phyloP scores from a whole-genome alignment of 2,113 vertebrate species.

The Tupaia chinensis region DNA sequence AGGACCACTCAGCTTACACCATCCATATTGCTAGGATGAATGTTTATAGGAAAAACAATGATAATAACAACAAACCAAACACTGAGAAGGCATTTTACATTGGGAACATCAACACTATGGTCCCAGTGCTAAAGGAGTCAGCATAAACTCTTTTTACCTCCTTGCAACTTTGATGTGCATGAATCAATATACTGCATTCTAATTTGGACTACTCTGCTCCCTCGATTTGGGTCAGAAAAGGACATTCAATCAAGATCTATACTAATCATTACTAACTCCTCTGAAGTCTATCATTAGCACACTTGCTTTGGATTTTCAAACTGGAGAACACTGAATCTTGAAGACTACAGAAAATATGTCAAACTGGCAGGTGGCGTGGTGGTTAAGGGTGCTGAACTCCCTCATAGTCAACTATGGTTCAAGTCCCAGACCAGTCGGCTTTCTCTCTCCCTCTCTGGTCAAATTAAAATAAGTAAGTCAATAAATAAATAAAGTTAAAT shows the following conservation, averaged over 20 bases:
- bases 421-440: too few species aligned
- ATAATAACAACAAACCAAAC: neutral
- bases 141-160: neutral
- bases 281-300: neutral
- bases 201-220: neutral
- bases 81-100: neutral
- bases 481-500: too few species aligned
- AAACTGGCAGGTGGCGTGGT: neutral
- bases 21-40: neutral
- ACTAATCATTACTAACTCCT: neutral
- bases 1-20: neutral
- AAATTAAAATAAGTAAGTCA: too few species aligned
- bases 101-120: neutral
- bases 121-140: neutral
- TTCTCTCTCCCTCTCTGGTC: too few species aligned
- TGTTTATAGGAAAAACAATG: neutral
- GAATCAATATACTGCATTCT: neutral
- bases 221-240: neutral
- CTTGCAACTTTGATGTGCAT: neutral
- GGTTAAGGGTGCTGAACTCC: too few species aligned
- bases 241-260: neutral
- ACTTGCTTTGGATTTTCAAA: constrained; percentile 15
- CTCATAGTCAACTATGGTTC: too few species aligned
- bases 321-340: neutral
- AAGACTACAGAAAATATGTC: neutral